Base-by-base conservation (phyloP, 2,888 invertebrate species). In the Trachelus troglodyta region DNA sequence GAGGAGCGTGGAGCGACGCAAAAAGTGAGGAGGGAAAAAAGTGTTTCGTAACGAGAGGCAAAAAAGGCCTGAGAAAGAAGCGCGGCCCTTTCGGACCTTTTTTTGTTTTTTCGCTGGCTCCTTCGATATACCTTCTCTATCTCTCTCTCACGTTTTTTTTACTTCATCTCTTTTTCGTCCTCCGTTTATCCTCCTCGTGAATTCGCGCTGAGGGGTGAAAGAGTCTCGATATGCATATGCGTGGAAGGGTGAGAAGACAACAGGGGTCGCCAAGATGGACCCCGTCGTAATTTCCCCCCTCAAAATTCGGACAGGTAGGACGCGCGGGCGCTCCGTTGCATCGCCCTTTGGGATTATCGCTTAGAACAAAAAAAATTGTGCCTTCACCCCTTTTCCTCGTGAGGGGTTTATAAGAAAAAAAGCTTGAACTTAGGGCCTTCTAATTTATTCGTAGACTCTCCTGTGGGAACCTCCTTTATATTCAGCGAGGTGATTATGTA, bases 281-380 rank as follows among this genome's bases (percentile, higher is more conserved):
- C 71, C 31, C 12, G 71, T 12, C 0, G 34, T 71, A 31, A 34
- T 71, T 11, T 12, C 71, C 31, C 34, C 33, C 71, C 34, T 56
- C 56, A 23, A 56, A 56, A 3, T 34, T 71, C 71, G 71, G 71
- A 71, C 71, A 71, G 71, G 71, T 71, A 71, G 56, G 69, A 80
- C 77, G 83, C 83, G 86, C 82, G 85, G 83, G 84, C 86, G 87
- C 87, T 81, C 78, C 81, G 80, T 79, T 77, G 85, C 88, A 88
- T 88, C 88, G 71, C 79, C 81, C 84, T 78, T 78, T 77, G 79
- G 87, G 88, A 88, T 88, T 88, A 88, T 86, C 85, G 83, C 83
- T 83, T 83, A 83, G 84, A 85, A 85, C 82, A 85, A 86, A 83
- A 85, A 78, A 75, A 69, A 75, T 23, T 56, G 23, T 12, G 31